Base-by-base conservation (phyloP, 2,113 vertebrate species). In the Periophthalmodon schlosseri region DNA sequence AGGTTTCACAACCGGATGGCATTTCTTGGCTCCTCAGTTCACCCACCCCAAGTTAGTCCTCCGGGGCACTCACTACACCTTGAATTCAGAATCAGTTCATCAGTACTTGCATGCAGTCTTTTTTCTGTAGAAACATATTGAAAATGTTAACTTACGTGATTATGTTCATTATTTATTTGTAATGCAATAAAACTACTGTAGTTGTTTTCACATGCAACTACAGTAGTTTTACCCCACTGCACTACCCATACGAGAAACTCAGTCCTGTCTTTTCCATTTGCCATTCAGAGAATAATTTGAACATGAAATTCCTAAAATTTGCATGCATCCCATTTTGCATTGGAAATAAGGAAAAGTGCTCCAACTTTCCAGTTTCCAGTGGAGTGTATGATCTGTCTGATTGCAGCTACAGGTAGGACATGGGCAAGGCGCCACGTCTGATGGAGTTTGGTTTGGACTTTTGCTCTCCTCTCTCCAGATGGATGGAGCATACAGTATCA, bases 371-470 rank as follows among this genome's bases (percentile, higher is more conserved):
- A 46, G 61, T 58, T 75, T 73, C 36, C 76, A 68, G 36, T 5
- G 2, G 50, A 7, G 34, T 5, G 63, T 18, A 28, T 2, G 73
- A 72, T 47, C 6, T 10, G 24, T 24, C 61, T 74, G 80, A 81
- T 75, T 69, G 69, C 70, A 70, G 57, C 24, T 24, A 18, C 77
- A 79, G 75, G 79, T 83, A 76, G 24, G 57, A 78, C 60, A 33
- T 74, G 77, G 63, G 74, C 73, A 70, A 69, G 56, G 74, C 23
- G 73, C 67, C 66, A 54, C n/a, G 0, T 6, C 71, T n/a, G 16
- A 74, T n/a, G 63, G 69, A 68, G 47, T 70, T 7, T 49, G 60
- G 65, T 67, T 73, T 74, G 50, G 54, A 69, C 56, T 54, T 9
- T n/a, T 52, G 0, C 15, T 0, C 39, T 14, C 21, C 66, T 63